These are phyloP conservation scores for Formicarius rufipectus DNA, from an alignment of 2,113 vertebrate genomes.

Conservation along the genomic window DNA sequence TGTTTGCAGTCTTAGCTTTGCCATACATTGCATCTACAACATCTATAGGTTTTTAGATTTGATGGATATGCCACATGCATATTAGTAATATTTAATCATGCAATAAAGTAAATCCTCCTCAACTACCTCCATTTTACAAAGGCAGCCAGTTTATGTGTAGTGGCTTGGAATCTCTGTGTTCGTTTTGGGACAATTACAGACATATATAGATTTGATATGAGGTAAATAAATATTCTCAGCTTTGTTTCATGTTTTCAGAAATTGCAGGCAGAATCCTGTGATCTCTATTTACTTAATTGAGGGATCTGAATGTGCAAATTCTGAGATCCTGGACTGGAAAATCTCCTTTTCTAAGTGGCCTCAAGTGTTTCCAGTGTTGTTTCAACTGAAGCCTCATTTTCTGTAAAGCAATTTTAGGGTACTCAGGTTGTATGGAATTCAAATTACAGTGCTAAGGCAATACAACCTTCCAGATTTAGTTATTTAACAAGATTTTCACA, in stretches of 20 bases:
- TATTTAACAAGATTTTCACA: background rate
- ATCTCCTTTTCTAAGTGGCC: background rate
- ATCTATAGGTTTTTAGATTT: background rate
- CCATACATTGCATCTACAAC: rapidly evolving
- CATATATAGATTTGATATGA: background rate
- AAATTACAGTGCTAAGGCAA: background rate
- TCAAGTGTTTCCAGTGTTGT: background rate
- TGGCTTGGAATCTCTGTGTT: background rate
- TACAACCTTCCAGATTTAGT: background rate
- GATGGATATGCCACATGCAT: no score
- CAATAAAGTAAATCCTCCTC: background rate
- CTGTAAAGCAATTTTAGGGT: background rate
- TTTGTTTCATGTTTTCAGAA: background rate
- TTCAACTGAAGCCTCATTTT: background rate
- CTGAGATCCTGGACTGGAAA: background rate
- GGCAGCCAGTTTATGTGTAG: background rate
- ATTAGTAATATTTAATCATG: background rate
- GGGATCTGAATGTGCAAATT: background rate
- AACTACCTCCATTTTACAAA: background rate
- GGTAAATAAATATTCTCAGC: background rate
- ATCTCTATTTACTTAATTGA: background rate
- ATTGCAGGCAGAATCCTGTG: background rate
- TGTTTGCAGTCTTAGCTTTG: background rate
- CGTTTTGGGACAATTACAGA: background rate
- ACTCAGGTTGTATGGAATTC: background rate